Base-by-base conservation (phyloP, 2,888 invertebrate genomes). In the Eupithecia inturbata region DNA sequence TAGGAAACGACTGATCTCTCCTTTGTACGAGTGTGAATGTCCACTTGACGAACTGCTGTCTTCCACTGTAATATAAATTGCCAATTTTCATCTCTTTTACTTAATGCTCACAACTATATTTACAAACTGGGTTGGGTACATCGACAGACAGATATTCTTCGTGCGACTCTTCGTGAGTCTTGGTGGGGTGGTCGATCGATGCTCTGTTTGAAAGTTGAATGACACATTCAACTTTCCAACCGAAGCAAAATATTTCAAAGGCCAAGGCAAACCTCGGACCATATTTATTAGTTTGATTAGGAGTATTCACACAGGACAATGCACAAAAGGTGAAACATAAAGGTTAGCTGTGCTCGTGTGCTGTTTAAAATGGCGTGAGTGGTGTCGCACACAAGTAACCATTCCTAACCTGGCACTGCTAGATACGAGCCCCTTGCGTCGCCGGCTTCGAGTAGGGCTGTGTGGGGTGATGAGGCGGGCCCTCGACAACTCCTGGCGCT, bases 1-100 rank as follows among this genome's bases (percentile, higher is more conserved):
- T 95, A 96, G 96, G 94, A 96, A 96, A 93, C 96, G 96, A 94
- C 95, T 95, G 89, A 93, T 93, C 85, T 95, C 95, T 86, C 92
- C 92, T 90, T 92, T 94, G 87, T 91, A 88, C 84, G 89, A 91
- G 85, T 90, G 63, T 33, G 33, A 7, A 12, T 64, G 89, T 86
- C 91, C 93, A 85, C 91, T 90, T 84, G 92, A 82, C 75, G 92
- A 83, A 86, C 93, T 87, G 88, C 90, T 89, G 86, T 95, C 95
- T 79, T 95, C 95, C 91, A 95, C 95, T 95, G 95, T 81, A 95
- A 95, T 87, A 80, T 76, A 86, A 88, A 91, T 80, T 68, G 85
- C 84, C 83, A 89, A 88, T 87, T 67, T 72, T 72, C 67, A 72
- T 70, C 63, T 41, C 62, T 19, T 2, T 19, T 62, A 31, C 31